Base-by-base conservation (phyloP, 2,797 vertebrate genomes). In the Enteromius radiatus region DNA sequence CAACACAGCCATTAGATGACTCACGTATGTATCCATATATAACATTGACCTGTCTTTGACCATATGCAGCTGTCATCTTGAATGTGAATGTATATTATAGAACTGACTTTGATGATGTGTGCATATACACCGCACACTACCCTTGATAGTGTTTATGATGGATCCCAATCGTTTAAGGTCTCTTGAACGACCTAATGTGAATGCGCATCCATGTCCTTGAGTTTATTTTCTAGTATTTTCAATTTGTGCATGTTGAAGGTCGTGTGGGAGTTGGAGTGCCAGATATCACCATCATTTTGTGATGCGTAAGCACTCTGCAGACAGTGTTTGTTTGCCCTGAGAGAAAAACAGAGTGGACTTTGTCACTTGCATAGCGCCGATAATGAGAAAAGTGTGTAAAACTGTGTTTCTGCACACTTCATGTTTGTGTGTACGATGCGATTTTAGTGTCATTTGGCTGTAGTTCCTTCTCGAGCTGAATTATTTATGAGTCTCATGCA, bases 401-500 rank as follows among this genome's bases (percentile, higher is more conserved):
- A 17, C 10, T 76, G 81, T 76, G 81, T 84, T 86, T 86, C 38
- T 71, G 73, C 80, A 56, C 63, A 26, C 45, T 61, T 7, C 83
- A 26, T 21, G 61, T 59, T 49, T 76, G 71, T 64, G 21, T 67
- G 71, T 73, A 38, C 41, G 54, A 59, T 45, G 65, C 12, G 23
- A 23, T 65, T 81, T 81, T 77, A 76, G 38, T 49, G 67, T 41
- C 17, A 14, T 31, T 84, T 78, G 71, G 85, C 68, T 23, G 64
- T 78, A 74, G 61, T 78, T 69, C 77, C 21, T 79, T 47, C 76
- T 85, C 36, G 21, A 47, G 63, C 59, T 93, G 87, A 87, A 92
- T 94, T 89, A 94, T 93, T 92, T 86, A 94, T 91, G 78, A 91
- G 28, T 43, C 52, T 17, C 86, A 92, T 94, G 87, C 88, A 91